phyloP scores from a whole-genome alignment of 2,888 invertebrate species.

The Dysmachus trigonus region DNA sequence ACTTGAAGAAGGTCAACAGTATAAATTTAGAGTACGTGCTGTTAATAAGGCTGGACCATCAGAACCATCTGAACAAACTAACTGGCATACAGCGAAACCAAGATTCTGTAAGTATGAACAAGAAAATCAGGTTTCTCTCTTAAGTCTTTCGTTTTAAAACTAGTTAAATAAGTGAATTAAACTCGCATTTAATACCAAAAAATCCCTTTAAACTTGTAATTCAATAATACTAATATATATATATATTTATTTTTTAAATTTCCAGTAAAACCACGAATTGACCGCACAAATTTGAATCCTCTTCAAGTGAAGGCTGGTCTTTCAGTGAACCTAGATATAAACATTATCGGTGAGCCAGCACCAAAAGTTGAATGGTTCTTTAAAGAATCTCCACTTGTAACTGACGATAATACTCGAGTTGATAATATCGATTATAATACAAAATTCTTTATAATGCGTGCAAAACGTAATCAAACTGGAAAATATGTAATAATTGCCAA shows the following conservation, averaged over 20 bases:
- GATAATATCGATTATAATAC: conserved; percentile 90
- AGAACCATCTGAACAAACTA: conserved; percentile 90
- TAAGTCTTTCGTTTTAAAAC: too few relatives aligned
- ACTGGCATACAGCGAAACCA: conserved; percentile 89
- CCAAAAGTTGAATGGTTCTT: conserved; percentile 91
- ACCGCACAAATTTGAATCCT: conserved; percentile 87
- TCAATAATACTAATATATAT: too few relatives aligned
- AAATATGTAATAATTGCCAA: conserved; percentile 89
- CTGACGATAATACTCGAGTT: conserved; percentile 72
- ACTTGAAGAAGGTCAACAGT: conserved; percentile 93
- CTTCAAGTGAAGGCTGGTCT: conserved; percentile 88
- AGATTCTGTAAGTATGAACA: conserved; percentile 79
- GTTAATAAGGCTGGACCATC: conserved; percentile 95
- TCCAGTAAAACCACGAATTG: conserved; percentile 92
- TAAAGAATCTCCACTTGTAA: conserved; percentile 74
- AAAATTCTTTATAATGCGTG: conserved; percentile 85
- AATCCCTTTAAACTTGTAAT: too few relatives aligned
- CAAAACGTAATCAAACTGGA: conserved; percentile 83
- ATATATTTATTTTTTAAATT: background rate
- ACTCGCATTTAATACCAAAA: too few relatives aligned
- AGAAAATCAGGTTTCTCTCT: background rate
- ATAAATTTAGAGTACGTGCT: conserved; percentile 94
- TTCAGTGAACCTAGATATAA: conserved; percentile 85
- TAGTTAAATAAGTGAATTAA: too few relatives aligned
- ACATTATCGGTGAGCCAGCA: conserved; percentile 92